phyloP scores from a whole-genome alignment of 2,888 invertebrate genomes.

The Acanthosepion esculentum region DNA sequence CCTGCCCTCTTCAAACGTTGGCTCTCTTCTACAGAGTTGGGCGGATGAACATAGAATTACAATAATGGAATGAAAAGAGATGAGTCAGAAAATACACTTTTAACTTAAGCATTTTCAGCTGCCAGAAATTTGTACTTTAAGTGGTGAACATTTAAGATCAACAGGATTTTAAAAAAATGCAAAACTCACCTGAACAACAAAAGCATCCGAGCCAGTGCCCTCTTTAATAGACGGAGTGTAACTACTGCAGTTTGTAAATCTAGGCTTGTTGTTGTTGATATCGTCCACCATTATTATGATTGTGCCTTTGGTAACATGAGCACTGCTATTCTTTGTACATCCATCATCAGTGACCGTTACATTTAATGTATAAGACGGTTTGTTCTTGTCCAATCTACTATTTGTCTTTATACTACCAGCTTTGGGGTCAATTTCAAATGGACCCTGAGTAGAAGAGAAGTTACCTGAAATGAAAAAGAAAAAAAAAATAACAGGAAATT shows the following conservation, averaged over 20 bases:
- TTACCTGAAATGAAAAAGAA: neutral
- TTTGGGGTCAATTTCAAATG: slow-evolving; percentile 71
- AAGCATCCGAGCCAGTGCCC: slow-evolving; percentile 58
- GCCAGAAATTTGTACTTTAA: too few relatives aligned
- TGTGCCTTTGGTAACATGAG: slow-evolving; percentile 93
- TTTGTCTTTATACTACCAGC: slow-evolving; percentile 72
- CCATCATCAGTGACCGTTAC: slow-evolving; percentile 98
- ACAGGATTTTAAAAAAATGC: neutral
- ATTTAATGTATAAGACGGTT: slow-evolving; percentile 88
- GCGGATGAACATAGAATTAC: too few relatives aligned
- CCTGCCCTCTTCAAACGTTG: too few relatives aligned
- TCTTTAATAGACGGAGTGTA: slow-evolving; percentile 79
- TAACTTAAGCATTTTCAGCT: too few relatives aligned
- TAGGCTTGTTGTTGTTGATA: slow-evolving; percentile 97
- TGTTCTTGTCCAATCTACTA: slow-evolving; percentile 62
- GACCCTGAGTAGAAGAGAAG: slow-evolving; percentile 52
- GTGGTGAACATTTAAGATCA: too few relatives aligned
- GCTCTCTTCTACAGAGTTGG: too few relatives aligned
- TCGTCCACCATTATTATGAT: slow-evolving; percentile 97
- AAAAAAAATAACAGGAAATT: neutral
- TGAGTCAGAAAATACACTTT: too few relatives aligned
- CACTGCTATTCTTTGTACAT: slow-evolving; percentile 90
- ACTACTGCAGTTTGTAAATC: slow-evolving; percentile 93
- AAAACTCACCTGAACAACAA: slow-evolving; percentile 61
- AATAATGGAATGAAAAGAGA: too few relatives aligned